Base-by-base conservation (phyloP, 2,888 invertebrate species). In the Druceiella hillmani region DNA sequence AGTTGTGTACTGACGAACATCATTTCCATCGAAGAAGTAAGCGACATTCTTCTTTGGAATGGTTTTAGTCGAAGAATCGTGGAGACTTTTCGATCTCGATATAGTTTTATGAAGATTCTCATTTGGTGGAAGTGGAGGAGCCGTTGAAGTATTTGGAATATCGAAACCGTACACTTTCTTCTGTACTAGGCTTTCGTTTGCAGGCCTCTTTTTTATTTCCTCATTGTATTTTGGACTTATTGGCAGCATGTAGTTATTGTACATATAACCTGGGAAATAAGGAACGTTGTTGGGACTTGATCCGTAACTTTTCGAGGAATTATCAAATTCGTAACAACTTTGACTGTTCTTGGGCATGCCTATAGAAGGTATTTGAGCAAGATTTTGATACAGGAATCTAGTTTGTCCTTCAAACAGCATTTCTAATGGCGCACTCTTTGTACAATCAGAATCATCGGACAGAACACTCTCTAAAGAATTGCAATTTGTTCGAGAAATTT, bases 391-490 rank as follows among this genome's bases (percentile, higher is more conserved):
- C 33, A 62, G 63, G 11, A 68, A 68, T 13, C 66, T 57, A 0
- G 61, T 58, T 25, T 59, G 66, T 1, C 74, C 73, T 52, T 77
- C 77, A 42, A 83, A 83, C 1, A 84, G 57, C 56, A 81, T 78
- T 58, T 86, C 87, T 20, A 87, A 56, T 0, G 87, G 87, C 1
- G 86, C 87, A 36, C 85, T 85, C 58, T 83, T 84, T 4, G 84
- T 86, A 48, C 78, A 75, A 50, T 83, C 83, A 0, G 84, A 85
- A 46, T 87, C 87, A 56, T 87, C 88, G 1, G 87, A 87, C 0
- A 88, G 57, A 3, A 89, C 79, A 52, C 87, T 87, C 55, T 88
- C 88, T 52, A 87, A 73, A 38, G 87, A 87, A 52, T 84, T 83
- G 53, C 83, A 85, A 52, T 82, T 83, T 3, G 78, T 78, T 52